These are phyloP conservation scores for Anolis sagrei DNA, from an alignment of 2,113 vertebrate species.

Conservation along the genomic window DNA sequence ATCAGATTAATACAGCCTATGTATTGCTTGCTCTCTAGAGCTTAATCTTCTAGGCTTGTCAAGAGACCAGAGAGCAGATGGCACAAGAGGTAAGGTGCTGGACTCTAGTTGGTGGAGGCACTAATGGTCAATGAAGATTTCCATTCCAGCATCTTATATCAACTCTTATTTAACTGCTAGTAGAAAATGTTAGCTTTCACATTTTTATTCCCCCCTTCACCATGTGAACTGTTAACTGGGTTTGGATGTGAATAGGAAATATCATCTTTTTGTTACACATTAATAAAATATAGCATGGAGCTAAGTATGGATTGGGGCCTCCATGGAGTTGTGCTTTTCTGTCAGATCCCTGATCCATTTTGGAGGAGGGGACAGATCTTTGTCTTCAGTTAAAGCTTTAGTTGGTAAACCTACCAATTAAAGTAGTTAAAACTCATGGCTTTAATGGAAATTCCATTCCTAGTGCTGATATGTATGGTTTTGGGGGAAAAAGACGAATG, in stretches of 20 bases:
- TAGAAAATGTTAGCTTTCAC: constrained; percentile 6
- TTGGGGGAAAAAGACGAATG: constrained; percentile 56
- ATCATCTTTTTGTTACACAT: neutral
- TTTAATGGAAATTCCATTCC: constrained; percentile 18
- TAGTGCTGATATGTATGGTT: constrained; percentile 50
- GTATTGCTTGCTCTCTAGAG: neutral
- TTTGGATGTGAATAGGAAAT: neutral
- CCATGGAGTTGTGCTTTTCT: neutral
- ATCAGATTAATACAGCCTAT: neutral
- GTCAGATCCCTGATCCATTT: neutral
- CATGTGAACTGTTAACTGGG: neutral
- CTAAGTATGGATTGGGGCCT: neutral
- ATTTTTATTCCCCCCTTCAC: neutral
- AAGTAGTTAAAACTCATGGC: neutral
- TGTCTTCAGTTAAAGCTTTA: constrained; percentile 5
- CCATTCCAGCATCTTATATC: neutral
- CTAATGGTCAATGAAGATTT: neutral
- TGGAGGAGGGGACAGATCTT: neutral
- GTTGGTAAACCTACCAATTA: constrained; percentile 5
- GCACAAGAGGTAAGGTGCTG: neutral
- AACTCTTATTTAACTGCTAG: neutral
- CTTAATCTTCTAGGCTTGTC: neutral
- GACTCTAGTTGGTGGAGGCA: neutral
- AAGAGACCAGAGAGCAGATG: neutral
- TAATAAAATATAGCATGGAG: neutral